phyloP scores from a whole-genome alignment of 2,888 invertebrate genomes.

The Diaprepes abbreviatus region DNA sequence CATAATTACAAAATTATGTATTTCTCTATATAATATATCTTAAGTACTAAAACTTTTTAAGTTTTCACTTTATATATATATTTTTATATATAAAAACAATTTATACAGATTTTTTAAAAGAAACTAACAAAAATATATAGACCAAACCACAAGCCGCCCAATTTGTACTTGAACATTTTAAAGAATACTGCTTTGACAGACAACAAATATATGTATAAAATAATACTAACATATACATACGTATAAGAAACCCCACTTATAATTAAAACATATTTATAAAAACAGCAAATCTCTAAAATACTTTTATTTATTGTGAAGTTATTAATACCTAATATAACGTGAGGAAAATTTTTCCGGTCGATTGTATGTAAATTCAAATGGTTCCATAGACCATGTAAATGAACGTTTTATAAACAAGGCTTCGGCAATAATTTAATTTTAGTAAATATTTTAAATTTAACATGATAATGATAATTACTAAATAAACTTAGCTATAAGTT shows the following conservation, averaged over 20 bases:
- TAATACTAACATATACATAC: neutral
- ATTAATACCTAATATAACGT: too few species aligned
- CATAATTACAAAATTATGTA: neutral
- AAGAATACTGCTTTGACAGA: slow-evolving; percentile 11
- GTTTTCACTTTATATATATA: slow-evolving; percentile 3
- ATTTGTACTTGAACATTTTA: slow-evolving; percentile 21
- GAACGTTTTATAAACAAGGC: too few species aligned
- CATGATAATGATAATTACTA: too few species aligned
- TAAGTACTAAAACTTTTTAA: slow-evolving; percentile 25
- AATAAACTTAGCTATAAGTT: too few species aligned
- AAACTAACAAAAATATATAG: slow-evolving; percentile 16
- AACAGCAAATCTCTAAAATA: slow-evolving; percentile 6
- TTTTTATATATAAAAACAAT: slow-evolving; percentile 3
- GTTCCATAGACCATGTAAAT: too few species aligned
- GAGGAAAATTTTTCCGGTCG: too few species aligned
- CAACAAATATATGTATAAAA: neutral
- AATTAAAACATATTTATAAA: slow-evolving; percentile 7
- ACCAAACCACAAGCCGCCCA: slow-evolving; percentile 4
- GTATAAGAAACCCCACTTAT: slow-evolving; percentile 1
- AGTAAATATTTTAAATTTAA: too few species aligned
- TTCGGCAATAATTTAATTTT: too few species aligned
- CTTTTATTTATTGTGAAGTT: too few species aligned
- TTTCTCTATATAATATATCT: slow-evolving; percentile 14
- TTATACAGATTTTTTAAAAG: neutral
- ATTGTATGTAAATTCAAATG: too few species aligned